Evolutionary conservation across 2,888 invertebrate species (phyloP), one percentile per base, ranked within the genome.

Genomic region (Notodonta ziczac): DNA sequence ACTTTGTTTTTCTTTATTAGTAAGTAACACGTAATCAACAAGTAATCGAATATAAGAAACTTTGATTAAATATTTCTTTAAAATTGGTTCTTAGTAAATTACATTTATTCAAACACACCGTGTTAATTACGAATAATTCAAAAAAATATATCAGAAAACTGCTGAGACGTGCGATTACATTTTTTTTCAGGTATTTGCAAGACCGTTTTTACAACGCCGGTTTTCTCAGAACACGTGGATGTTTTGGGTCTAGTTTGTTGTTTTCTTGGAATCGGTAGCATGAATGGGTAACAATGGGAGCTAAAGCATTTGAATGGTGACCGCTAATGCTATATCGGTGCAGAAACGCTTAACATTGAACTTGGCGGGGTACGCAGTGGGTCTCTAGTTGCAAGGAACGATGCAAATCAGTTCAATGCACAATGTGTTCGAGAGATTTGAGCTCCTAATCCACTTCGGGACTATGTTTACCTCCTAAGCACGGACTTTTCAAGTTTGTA

Each of bases 241-340:
- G 63, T 72, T 76, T 73, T 63, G 59, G 65, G 64, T 65, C 52
- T 64, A 70, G 65, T 60, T 44, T 58, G 54, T 64, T 46, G 55
- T 51, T 72, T 75, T 75, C 74, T 70, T 58, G 66, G 74, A 76
- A 76, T 60, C 51, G 16, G 54, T 57, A 63, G 59, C 65, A 51
- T 60, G 59, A 60, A 62, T 64, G 64, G 67, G 61, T 59, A 74
- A 76, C 72, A 74, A 76, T 76, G 64, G 72, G 57, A 65, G 66
- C 61, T 60, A 63, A 74, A 67, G 56, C 58, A 56, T 60, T 59
- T 59, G 58, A 69, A 69, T 62, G 65, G 67, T 58, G 8, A 48
- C 53, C 63, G 61, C 58, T 66, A 73, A 59, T 46, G 51, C 39
- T 56, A 52, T 39, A 52, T 9, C 24, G 59, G 60, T 44, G 57